Evolutionary conservation across 2,888 invertebrate genomes (phyloP), one percentile per base, ranked within the genome.

Genomic region (Ommatoiulus sabulosus): DNA sequence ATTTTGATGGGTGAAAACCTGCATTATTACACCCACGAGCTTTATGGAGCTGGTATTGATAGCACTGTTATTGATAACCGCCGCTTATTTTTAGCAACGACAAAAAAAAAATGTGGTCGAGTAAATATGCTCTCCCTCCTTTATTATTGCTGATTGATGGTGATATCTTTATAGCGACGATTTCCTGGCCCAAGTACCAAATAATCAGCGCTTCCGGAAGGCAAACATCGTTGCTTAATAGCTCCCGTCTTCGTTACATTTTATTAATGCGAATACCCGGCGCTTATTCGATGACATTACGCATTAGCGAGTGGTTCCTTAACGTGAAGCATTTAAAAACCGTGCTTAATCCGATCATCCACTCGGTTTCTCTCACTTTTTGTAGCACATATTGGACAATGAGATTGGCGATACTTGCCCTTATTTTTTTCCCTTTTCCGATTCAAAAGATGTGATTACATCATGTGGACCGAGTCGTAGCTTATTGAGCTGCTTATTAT

Each of bases 271-370:
- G 52, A 52, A 52, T 52, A 15, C 15, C 10, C 15, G 10, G 7
- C 52, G n/a, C n/a, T n/a, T 15, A 52, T 52, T 52, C 52, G 52
- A 52, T 52, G 15, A 15, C 52, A 52, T 52, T 52, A 52, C 52
- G 15, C 52, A 15, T 52, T 3, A 52, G 10, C 3, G 7, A 52
- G 52, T 17, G 17, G 57, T 63, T 63, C 57, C 57, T 63, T 63
- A 63, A n/a, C 57, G 15, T 63, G 57, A 6, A n/a, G 57, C 57
- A 63, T n/a, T 6, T 63, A 63, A 63, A 63, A 63, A 63, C 57
- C 57, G 57, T 63, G 57, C 3, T 63, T 63, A 63, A 63, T 63
- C n/a, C 57, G 57, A n/a, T 63, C 57, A 63, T 63, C n/a, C n/a
- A n/a, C 3, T n/a, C 57, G 1, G n/a, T 10, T 63, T 63, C 1